Conservation (phyloP, 2,113 vertebrate genomes). For the Ursus arctos region DNA sequence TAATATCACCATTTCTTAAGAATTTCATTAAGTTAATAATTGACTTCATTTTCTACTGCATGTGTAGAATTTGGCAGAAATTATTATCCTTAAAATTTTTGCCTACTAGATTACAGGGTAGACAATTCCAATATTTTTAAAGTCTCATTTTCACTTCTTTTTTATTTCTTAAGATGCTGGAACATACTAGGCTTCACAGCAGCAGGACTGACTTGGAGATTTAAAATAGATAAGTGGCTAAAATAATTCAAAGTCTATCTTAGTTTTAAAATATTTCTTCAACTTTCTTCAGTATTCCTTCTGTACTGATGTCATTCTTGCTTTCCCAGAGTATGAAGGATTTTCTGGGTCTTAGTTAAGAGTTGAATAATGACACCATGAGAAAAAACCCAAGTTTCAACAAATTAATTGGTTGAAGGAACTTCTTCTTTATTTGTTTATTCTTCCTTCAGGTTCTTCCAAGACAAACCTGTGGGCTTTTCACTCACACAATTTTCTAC, state of each 20-base stretch:
- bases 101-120: background rate
- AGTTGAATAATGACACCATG: background rate
- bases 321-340: background rate
- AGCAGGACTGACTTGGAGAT: background rate
- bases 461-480: conserved; percentile 97
- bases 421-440: background rate
- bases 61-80: background rate
- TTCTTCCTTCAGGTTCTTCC: conserved; percentile 94
- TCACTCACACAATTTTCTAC: conserved; percentile 99
- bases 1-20: background rate
- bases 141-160: background rate
- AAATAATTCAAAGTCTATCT: conserved; percentile 1
- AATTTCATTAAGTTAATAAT: background rate
- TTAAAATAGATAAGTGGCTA: conserved; percentile 8
- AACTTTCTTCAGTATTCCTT: background rate
- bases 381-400: background rate
- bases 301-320: background rate
- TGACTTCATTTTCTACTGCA: conserved; percentile 6
- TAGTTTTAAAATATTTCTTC: conserved; percentile 23
- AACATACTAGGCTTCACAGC: background rate
- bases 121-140: background rate
- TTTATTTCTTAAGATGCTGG: background rate
- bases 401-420: background rate
- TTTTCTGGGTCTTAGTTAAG: background rate
- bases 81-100: background rate